A percentile compares a stretch with the other conserved stretches of the same genome.
Evolutionary conservation across 1,140 invertebrate species (phyloP).

Genomic region (Scylla paramamosain): DNA sequence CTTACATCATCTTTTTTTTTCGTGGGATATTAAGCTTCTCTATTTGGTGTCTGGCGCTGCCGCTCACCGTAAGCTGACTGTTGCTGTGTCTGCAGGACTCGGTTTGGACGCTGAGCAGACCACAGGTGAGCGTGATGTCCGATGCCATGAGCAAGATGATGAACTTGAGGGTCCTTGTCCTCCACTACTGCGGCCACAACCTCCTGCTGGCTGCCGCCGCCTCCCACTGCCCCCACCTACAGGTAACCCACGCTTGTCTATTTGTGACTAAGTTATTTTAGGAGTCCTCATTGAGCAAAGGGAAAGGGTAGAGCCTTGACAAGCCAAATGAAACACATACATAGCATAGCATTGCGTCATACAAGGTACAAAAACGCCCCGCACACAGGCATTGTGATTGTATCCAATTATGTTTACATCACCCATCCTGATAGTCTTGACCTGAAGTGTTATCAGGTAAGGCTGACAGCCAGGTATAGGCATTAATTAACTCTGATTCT

Average conservation of each 20-base stretch:
- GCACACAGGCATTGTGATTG: neutral
- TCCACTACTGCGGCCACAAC: constrained; percentile 63
- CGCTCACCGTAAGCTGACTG: neutral
- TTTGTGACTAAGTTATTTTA: neutral
- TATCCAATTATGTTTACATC: neutral
- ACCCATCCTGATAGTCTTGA: neutral
- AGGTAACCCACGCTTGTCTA: constrained; percentile 24
- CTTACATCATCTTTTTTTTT: neutral
- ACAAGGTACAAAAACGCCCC: too few species aligned
- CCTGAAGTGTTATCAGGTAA: neutral
- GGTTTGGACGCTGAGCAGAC: constrained; percentile 53
- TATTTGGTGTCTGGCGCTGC: neutral
- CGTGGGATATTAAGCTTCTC: neutral
- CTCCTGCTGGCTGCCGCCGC: constrained; percentile 49
- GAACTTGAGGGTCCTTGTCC: constrained; percentile 47
- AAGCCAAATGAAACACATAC: too few species aligned
- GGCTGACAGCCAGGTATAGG: neutral
- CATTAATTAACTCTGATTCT: neutral
- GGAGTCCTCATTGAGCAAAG: neutral
- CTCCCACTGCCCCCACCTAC: constrained; percentile 42
- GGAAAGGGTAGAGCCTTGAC: neutral
- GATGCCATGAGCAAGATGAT: constrained; percentile 35
- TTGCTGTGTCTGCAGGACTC: constrained; percentile 41
- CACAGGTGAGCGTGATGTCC: constrained; percentile 33
- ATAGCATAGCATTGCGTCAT: too few species aligned